Evolutionary conservation across 2,113 vertebrate genomes (phyloP), one percentile per base, ranked within the genome.

Genomic region (Nipponia nippon): DNA sequence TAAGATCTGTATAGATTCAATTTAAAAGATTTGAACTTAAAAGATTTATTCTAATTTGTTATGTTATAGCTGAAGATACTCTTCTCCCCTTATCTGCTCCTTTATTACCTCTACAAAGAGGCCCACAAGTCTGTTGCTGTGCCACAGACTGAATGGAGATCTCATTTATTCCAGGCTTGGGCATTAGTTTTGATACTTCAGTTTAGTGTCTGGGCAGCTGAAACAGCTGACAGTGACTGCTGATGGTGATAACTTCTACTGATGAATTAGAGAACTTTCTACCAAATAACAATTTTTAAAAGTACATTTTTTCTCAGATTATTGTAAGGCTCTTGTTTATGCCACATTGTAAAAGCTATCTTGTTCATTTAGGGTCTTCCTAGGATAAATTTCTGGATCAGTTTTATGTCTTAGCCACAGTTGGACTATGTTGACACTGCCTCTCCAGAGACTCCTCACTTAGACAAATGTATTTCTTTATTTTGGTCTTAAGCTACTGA

Each of bases 1-100:
- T 46, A 16, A 83, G 3, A 9, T 62, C 11, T 63, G 1, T 16
- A 25, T 26, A 47, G 53, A 29, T 93, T 29, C 0, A 1, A 46
- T 55, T 76, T 53, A 15, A 79, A 89, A 61, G 20, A 32, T 53
- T 71, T 70, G 32, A 70, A 58, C 16, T 26, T 25, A 20, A 58
- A 13, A 32, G 6, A 21, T 29, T 38, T 61, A 30, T 55, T 91
- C 58, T 30, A 18, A 26, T 49, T 52, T 62, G 16, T 30, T 56
- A 3, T 11, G 26, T 34, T 7, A 11, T 27, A 75, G 75, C 14
- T 38, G 42, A 70, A 89, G 42, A n/a, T 17, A 22, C 4, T 55
- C 16, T 34, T 49, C 22, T 30, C 7, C 11, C 12, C 10, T 62
- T 49, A 40, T 38, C 44, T 70, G 38, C 14, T 79, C 11, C 42